Evolutionary conservation across 2,888 invertebrate species (phyloP).

Genomic region (Eurytoma californica): DNA sequence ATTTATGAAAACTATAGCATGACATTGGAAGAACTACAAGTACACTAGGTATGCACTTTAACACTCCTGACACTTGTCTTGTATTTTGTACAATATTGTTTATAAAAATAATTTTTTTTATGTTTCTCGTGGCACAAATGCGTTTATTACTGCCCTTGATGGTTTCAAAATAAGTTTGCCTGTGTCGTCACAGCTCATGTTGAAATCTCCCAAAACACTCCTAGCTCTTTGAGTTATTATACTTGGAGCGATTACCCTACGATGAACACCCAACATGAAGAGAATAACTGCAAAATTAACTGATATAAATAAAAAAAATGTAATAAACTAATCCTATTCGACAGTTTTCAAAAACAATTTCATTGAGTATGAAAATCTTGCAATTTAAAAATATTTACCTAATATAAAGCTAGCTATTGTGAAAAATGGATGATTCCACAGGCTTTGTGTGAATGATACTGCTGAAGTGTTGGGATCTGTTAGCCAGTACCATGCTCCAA

Average conservation of each 20-base stretch:
- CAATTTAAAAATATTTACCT: conserved; percentile 77
- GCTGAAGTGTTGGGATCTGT: conserved; percentile 95
- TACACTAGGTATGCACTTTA: conserved; percentile 19
- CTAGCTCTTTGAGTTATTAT: conserved; percentile 95
- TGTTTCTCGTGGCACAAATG: too few relatives aligned
- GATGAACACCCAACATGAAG: conserved; percentile 93
- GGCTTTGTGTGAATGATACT: conserved; percentile 91
- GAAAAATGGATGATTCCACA: conserved; percentile 96
- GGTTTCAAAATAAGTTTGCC: conserved; percentile 96
- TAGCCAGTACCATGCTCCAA: conserved; percentile 97
- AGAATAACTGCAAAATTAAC: conserved; percentile 80
- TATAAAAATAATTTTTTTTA: conserved; percentile 7
- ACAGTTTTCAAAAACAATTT: too few relatives aligned
- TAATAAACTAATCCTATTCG: neutral
- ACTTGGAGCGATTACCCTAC: conserved; percentile 96
- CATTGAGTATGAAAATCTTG: neutral
- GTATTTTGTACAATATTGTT: conserved; percentile 41
- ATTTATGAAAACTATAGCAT: conserved; percentile 12
- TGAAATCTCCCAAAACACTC: conserved; percentile 93
- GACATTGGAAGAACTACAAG: conserved; percentile 10
- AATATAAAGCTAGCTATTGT: conserved; percentile 89
- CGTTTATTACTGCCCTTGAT: conserved; percentile 63
- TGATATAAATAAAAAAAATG: conserved; percentile 13
- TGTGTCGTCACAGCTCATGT: conserved; percentile 98
- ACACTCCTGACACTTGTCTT: conserved; percentile 2